Evolutionary conservation across 2,113 vertebrate species (phyloP).

Genomic region (Cyphomyrus discorhynchus): DNA sequence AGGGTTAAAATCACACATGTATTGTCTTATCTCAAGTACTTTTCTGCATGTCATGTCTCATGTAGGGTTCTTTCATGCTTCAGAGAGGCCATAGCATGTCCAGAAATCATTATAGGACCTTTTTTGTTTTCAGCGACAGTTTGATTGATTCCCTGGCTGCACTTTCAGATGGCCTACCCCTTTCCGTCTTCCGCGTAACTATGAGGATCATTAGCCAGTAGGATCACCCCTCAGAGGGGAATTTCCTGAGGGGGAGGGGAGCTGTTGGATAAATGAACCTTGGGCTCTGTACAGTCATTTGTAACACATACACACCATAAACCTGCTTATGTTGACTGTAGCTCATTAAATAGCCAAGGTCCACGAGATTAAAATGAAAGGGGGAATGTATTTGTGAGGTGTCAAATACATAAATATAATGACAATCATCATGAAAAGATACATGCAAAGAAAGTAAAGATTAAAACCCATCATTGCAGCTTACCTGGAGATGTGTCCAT

Average conservation of each 20-base stretch:
- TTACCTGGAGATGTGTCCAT: background rate
- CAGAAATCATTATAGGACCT: background rate
- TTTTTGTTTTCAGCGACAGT: background rate
- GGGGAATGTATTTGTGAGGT: background rate
- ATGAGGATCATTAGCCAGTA: background rate
- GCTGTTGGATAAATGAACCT: background rate
- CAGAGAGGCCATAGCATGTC: background rate
- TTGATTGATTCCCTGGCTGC: background rate
- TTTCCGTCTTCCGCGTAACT: background rate
- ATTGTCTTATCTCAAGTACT: background rate
- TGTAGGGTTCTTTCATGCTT: background rate
- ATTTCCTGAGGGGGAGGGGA: background rate
- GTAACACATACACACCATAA: background rate
- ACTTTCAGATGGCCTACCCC: background rate
- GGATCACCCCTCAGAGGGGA: background rate
- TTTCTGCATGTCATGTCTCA: background rate
- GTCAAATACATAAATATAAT: background rate
- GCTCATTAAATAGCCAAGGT: background rate
- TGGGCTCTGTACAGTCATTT: background rate
- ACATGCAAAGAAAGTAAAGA: background rate
- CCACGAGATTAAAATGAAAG: background rate
- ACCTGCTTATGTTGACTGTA: background rate
- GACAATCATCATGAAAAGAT: background rate
- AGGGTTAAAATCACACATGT: background rate
- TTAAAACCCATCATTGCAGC: background rate